Conservation (phyloP, 2,888 invertebrate species). For the Digitonthophagus gazella region DNA sequence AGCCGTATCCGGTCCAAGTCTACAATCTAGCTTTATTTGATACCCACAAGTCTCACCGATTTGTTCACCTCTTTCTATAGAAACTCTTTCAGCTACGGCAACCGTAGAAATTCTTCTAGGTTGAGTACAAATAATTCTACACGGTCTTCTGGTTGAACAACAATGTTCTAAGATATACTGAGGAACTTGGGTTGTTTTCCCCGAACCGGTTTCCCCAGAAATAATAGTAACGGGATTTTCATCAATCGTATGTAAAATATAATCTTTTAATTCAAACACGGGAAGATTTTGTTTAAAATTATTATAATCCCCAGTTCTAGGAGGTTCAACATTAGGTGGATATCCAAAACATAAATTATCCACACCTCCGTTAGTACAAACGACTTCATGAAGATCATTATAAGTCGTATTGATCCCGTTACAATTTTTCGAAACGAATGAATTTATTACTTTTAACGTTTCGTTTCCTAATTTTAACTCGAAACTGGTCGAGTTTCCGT, state of each 20-base stretch:
- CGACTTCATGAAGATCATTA: constrained; percentile 4
- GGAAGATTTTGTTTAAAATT: constrained; percentile 68
- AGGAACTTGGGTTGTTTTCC: constrained; percentile 95
- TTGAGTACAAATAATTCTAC: constrained; percentile 90
- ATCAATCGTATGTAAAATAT: constrained; percentile 65
- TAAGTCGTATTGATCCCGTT: background rate
- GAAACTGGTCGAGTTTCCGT: background rate
- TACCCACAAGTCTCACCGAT: constrained; percentile 73
- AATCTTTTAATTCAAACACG: constrained; percentile 63
- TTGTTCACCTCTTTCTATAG: constrained; percentile 59
- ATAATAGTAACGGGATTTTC: constrained; percentile 68
- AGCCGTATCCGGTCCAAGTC: constrained; percentile 74
- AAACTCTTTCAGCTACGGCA: constrained; percentile 83
- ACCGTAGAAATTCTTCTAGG: constrained; percentile 90
- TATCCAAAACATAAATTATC: constrained; percentile 23
- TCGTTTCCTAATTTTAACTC: constrained; percentile 17
- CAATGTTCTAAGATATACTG: constrained; percentile 86
- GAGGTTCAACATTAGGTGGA: constrained; percentile 22
- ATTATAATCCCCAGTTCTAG: constrained; percentile 56
- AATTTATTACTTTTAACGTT: no score
- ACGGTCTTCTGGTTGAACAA: constrained; percentile 59
- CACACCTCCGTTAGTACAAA: constrained; percentile 21
- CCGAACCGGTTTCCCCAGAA: constrained; percentile 86
- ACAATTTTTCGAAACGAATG: constrained; percentile 8
- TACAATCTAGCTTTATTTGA: constrained; percentile 87